Evolutionary conservation across 2,888 invertebrate species (phyloP), one percentile per base, ranked within the genome.

Genomic region (Drosophila picticornis): DNA sequence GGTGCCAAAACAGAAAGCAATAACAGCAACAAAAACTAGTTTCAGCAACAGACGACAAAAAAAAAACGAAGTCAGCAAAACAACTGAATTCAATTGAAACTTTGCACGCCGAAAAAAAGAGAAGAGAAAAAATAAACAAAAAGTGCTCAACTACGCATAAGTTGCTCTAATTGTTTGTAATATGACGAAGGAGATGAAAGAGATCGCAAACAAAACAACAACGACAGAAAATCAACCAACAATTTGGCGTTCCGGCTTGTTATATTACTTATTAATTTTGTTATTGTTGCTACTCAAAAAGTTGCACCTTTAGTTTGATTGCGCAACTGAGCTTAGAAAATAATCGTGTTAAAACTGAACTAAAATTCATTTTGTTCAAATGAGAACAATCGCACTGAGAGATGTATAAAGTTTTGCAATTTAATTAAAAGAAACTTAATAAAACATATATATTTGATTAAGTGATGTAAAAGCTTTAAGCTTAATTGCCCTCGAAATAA

Each of bases 131-230:
- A 34, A 22, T n/a, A 75, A 25, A 25, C 16, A 46, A 46, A 46
- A 46, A 46, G 9, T 55, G 52, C 67, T 72, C 43, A 75, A 69
- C 71, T 62, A 75, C 83, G 68, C 81, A 81, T 70, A 71, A 83
- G 76, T 71, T 80, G 85, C 88, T 83, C 85, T 85, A 88, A 85
- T 85, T 88, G 81, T 77, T 75, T 75, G 68, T 85, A 85, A 83
- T 73, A 69, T 72, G 74, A 74, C 69, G 56, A 40, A 7, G 16
- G 25, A 46, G 46, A 25, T 25, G 46, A 16, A 46, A 46, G 25
- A 46, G 25, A 25, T 16, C 9, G 25, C 4, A 25, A 46, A 4
- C 25, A 25, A 46, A 43, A n/a, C n/a, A n/a, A 19, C 52, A 16
- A 34, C n/a, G 22, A 36, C 50, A 57, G 40, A 43, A 46, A 38